phyloP scores from a whole-genome alignment of 2,113 vertebrate genomes.

The Etheostoma spectabile region DNA sequence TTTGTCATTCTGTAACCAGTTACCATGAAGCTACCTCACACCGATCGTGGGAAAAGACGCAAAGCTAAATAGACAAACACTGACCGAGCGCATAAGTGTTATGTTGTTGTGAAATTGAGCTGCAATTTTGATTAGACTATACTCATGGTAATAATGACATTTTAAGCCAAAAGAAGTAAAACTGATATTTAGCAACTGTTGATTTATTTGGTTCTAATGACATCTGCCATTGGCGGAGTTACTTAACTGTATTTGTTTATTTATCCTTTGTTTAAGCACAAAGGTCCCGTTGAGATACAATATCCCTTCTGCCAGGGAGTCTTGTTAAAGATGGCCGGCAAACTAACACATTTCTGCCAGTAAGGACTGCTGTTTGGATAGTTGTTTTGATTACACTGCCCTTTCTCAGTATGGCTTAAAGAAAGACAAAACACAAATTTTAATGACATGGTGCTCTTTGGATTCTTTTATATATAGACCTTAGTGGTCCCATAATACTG shows the following conservation, averaged over 20 bases:
- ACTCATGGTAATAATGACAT: background rate
- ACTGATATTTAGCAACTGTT: background rate
- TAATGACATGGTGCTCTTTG: no score
- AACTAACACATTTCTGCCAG: background rate
- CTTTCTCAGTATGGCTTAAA: background rate
- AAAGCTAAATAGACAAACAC: no score
- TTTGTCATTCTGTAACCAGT: background rate
- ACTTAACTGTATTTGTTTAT: background rate
- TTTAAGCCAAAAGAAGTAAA: background rate
- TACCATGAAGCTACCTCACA: background rate
- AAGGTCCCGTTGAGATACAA: no score
- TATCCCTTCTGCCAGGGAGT: no score
- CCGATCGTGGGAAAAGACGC: background rate
- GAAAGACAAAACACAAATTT: background rate
- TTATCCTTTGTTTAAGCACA: no score
- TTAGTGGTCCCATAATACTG: no score
- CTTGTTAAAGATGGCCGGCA: no score
- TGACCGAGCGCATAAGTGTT: background rate
- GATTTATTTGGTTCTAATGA: background rate
- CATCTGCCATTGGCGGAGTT: background rate
- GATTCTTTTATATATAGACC: no score
- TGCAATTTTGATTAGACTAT: background rate
- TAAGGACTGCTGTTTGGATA: background rate
- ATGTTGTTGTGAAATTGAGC: background rate
- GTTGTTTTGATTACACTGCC: background rate